phyloP scores from a whole-genome alignment of 1,140 invertebrate genomes.

The Chionoecetes opilio region DNA sequence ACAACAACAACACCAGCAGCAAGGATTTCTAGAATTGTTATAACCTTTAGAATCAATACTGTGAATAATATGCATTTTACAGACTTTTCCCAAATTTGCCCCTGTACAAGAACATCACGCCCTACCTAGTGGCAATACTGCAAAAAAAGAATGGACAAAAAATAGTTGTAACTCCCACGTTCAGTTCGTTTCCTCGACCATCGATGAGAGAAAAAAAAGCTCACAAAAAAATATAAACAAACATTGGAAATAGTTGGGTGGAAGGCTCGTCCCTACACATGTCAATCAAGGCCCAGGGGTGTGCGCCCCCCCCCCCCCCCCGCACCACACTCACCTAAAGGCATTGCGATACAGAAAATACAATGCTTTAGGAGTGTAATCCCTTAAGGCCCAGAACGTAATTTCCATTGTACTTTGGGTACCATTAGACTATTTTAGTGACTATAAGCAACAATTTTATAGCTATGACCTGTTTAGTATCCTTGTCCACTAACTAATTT shows the following conservation, averaged over 20 bases:
- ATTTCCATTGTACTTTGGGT: no score
- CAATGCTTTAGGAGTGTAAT: no score
- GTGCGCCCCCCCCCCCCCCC: no score
- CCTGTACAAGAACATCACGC: not conserved
- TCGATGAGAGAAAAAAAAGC: not conserved
- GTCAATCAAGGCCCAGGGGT: not conserved
- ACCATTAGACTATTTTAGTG: no score
- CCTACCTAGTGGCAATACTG: not conserved
- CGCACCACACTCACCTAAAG: no score
- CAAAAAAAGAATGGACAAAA: not conserved
- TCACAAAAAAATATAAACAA: not conserved
- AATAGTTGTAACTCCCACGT: not conserved
- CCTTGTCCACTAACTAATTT: no score
- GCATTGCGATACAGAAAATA: not conserved
- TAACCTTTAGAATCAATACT: no score
- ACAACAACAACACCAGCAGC: no score
- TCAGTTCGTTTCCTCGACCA: not conserved
- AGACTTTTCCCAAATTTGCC: not conserved
- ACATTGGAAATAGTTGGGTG: not conserved
- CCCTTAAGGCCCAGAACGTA: no score
- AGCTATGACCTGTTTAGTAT: no score
- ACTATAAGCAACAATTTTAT: no score
- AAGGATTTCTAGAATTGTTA: no score
- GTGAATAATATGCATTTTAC: not conserved
- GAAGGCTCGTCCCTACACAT: not conserved